phyloP scores from a whole-genome alignment of 2,888 invertebrate genomes.

The Stegana nigrithorax region DNA sequence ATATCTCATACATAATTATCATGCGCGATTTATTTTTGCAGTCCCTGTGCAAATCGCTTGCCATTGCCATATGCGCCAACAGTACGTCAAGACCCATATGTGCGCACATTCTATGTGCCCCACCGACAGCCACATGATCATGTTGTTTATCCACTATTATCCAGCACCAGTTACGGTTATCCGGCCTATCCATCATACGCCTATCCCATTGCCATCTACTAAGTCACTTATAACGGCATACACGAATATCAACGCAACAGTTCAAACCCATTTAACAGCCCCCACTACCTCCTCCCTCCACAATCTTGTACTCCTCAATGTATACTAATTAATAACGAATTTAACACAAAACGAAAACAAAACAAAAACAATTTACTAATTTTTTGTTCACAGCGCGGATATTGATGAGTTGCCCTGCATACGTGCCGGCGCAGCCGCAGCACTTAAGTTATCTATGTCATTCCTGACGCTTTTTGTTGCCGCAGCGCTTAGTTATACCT shows the following conservation, averaged over 20 bases:
- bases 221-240: no score
- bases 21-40: neutral
- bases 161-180: constrained; percentile 33
- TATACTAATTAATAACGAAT: neutral
- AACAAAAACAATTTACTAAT: constrained; percentile 17
- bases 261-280: constrained; percentile 29
- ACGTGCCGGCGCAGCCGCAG: constrained; percentile 41
- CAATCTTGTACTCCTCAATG: neutral
- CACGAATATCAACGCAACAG: no score
- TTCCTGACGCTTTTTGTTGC: constrained; percentile 40
- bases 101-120: constrained; percentile 61
- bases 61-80: constrained; percentile 11
- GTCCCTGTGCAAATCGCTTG: neutral
- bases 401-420: constrained; percentile 53
- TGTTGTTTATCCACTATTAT: constrained; percentile 59
- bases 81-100: constrained; percentile 21
- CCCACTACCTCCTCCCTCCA: neutral
- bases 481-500: constrained; percentile 20
- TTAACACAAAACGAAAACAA: neutral
- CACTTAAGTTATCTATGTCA: constrained; percentile 42
- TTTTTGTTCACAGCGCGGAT: constrained; percentile 51
- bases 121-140: constrained; percentile 62
- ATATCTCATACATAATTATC: neutral
- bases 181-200: constrained; percentile 44
- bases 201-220: constrained; percentile 35